phyloP scores from a whole-genome alignment of 2,113 vertebrate genomes.

The Bujurquina vittata region DNA sequence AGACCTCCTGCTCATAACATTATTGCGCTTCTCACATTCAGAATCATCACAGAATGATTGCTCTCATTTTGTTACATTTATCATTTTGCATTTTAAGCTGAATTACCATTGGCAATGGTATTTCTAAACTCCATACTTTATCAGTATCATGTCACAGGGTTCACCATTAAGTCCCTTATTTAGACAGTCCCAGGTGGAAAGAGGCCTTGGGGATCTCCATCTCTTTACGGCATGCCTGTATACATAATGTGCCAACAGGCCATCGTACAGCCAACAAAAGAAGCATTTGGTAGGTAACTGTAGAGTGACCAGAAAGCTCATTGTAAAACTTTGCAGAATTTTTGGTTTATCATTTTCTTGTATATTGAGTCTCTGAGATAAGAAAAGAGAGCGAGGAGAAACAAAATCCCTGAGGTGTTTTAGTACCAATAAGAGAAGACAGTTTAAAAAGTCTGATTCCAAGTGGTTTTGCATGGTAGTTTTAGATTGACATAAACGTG shows the following conservation, averaged over 20 bases:
- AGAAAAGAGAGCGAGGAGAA: neutral
- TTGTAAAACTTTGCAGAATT: neutral
- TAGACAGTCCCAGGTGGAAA: too few species aligned
- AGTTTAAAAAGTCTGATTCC: neutral
- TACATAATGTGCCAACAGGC: neutral
- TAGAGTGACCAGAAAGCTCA: conserved; percentile 17
- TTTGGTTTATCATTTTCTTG: neutral
- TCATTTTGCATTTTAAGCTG: too few species aligned
- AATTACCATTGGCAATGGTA: too few species aligned
- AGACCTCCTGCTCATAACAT: too few species aligned
- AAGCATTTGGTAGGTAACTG: neutral
- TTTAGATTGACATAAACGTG: conserved; percentile 3
- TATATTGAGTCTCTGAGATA: neutral
- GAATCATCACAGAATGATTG: too few species aligned
- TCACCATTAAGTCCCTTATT: too few species aligned
- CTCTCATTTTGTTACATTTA: too few species aligned
- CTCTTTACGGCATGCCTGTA: neutral
- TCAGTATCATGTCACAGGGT: too few species aligned
- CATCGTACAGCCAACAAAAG: neutral
- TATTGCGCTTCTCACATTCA: too few species aligned
- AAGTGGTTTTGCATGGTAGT: neutral
- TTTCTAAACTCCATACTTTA: too few species aligned
- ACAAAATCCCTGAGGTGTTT: neutral
- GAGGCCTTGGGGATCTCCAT: too few species aligned
- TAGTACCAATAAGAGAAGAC: neutral